A percentile compares a stretch with the other conserved stretches of the same genome.
Conservation (phyloP, 2,888 invertebrate genomes). For the Laspeyria flexula region DNA sequence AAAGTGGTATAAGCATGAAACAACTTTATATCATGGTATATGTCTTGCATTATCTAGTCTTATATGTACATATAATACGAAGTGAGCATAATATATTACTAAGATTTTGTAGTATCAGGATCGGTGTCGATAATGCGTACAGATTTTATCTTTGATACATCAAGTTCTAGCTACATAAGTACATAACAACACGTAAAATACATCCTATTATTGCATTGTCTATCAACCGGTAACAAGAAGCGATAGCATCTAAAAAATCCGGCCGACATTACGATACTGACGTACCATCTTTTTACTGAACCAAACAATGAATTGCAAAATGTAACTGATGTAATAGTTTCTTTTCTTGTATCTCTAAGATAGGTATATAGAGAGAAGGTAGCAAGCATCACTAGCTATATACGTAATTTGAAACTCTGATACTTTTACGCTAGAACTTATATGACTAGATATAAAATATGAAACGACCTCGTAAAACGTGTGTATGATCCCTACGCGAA, state of each 20-base stretch:
- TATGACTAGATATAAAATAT: neutral
- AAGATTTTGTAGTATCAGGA: no score
- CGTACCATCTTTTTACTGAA: conserved; percentile 12
- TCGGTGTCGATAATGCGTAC: no score
- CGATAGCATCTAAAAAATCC: conserved; percentile 21
- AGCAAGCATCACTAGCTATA: neutral
- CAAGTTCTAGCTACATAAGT: no score
- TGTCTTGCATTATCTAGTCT: no score
- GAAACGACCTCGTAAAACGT: conserved; percentile 9
- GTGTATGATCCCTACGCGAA: neutral
- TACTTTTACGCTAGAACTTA: conserved; percentile 7
- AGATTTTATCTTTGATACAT: no score
- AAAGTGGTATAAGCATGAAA: no score
- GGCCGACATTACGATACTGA: conserved; percentile 13
- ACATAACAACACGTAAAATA: neutral
- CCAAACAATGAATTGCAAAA: conserved; percentile 33
- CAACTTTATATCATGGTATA: neutral
- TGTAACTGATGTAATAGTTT: conserved; percentile 30
- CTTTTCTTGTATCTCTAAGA: no score
- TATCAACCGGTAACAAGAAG: conserved; percentile 1
- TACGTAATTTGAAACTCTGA: conserved; percentile 13
- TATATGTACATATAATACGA: no score
- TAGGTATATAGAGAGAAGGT: no score
- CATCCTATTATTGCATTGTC: neutral
- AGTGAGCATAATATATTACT: no score